A percentile compares a stretch with the other conserved stretches of the same genome.
phyloP scores from a whole-genome alignment of 2,888 invertebrate species.

The Cybosia mesomella region DNA sequence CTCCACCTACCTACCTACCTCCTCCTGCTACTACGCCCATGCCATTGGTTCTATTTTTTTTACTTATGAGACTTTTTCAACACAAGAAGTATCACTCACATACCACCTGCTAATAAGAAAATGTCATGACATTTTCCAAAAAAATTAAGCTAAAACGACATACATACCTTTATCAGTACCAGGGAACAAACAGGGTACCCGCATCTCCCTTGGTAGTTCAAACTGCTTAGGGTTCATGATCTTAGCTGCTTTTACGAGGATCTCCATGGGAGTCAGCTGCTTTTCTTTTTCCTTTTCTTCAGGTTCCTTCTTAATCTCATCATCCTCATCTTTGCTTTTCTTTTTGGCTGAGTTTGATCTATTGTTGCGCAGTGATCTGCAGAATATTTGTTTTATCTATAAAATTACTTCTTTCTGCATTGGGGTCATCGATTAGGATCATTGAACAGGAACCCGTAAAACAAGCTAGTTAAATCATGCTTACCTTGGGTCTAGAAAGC shows the following conservation, averaged over 20 bases:
- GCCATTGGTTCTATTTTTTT: too few species aligned
- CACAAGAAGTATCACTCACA: too few species aligned
- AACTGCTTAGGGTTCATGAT: constrained; percentile 96
- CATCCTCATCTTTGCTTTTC: constrained; percentile 67
- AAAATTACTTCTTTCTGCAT: not conserved
- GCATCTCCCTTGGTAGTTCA: constrained; percentile 93
- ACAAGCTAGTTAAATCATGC: too few species aligned
- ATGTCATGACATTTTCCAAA: not conserved
- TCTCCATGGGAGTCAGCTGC: constrained; percentile 89
- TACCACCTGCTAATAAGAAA: too few species aligned
- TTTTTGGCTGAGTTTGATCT: constrained; percentile 69
- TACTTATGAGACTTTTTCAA: too few species aligned
- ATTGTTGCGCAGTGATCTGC: constrained; percentile 66
- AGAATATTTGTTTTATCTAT: not conserved
- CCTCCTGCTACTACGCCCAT: too few species aligned
- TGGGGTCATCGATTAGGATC: not conserved
- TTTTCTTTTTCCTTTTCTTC: constrained; percentile 57
- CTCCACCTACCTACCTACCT: too few species aligned
- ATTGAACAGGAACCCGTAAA: too few species aligned
- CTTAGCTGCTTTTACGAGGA: constrained; percentile 93
- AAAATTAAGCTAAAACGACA: not conserved
- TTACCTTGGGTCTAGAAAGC: too few species aligned
- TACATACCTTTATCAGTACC: constrained; percentile 89
- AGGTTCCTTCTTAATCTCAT: constrained; percentile 53
- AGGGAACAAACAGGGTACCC: constrained; percentile 92